Percentiles rank a stretch among this genome's conserved stretches.
phyloP scores from a whole-genome alignment of 2,797 vertebrate genomes.

The Sebastes diploproa region DNA sequence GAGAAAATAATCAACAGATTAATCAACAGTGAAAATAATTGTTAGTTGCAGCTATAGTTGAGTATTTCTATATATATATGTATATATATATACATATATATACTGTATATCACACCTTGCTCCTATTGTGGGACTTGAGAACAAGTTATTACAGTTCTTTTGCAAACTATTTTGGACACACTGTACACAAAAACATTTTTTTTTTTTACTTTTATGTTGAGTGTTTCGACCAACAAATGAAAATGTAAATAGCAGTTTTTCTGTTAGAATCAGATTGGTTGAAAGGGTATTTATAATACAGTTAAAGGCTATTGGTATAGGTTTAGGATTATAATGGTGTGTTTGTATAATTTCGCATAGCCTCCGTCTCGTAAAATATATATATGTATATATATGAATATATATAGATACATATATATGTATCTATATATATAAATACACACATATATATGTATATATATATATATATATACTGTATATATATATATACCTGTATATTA shows the following conservation, averaged over 20 bases:
- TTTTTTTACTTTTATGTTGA: neutral
- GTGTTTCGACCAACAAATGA: neutral
- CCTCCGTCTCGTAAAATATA: neutral
- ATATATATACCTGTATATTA: no score
- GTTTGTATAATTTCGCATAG: neutral
- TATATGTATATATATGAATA: no score
- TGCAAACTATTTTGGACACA: neutral
- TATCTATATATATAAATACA: no score
- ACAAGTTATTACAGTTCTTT: neutral
- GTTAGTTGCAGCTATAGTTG: no score
- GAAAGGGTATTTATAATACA: neutral
- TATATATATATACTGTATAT: no score
- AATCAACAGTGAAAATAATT: no score
- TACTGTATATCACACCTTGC: no score
- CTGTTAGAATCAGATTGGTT: neutral
- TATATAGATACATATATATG: accelerated
- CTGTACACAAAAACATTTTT: neutral
- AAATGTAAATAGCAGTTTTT: neutral
- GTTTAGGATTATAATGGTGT: no score
- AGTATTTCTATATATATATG: neutral
- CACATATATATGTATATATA: no score
- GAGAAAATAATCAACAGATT: no score
- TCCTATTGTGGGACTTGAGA: neutral
- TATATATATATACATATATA: neutral
- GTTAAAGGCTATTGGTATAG: neutral